A percentile compares a stretch with the other conserved stretches of the same genome.
These are phyloP conservation scores for Drosophila tsacasi DNA, from an alignment of 1,140 invertebrate genomes.

Conservation along the genomic window DNA sequence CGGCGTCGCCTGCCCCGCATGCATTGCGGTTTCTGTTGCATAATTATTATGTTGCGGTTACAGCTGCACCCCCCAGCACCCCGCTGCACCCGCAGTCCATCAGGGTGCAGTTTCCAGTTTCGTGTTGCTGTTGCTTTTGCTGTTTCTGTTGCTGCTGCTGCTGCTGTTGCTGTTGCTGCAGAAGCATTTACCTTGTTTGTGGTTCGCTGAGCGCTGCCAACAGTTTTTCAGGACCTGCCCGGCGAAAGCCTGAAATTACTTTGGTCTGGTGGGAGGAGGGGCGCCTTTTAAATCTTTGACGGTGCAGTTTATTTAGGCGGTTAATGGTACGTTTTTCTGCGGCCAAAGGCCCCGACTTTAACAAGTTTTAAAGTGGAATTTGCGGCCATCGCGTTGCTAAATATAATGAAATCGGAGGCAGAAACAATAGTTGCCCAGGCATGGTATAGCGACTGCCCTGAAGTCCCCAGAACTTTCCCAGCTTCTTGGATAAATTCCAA, in stretches of 20 bases:
- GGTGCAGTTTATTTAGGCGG: conserved; percentile 65
- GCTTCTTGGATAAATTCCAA: conserved; percentile 23
- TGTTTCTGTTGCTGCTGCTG: neutral
- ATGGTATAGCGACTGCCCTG: neutral
- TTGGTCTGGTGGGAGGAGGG: conserved; percentile 49
- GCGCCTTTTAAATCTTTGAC: conserved; percentile 57
- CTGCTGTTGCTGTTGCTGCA: conserved; percentile 63
- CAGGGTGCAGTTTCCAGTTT: conserved; percentile 40
- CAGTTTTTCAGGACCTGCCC: conserved; percentile 69
- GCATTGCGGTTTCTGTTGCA: conserved; percentile 82
- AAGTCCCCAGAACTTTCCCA: conserved; percentile 1
- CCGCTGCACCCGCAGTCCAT: conserved; percentile 9
- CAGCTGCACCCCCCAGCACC: conserved; percentile 16
- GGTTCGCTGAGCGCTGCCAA: conserved; percentile 67
- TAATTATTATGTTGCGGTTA: conserved; percentile 83
- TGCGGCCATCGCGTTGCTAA: conserved; percentile 11
- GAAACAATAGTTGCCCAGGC: conserved; percentile 16
- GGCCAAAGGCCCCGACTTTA: conserved; percentile 10
- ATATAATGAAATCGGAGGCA: conserved; percentile 11
- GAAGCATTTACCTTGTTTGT: conserved; percentile 82
- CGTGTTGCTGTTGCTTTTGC: conserved; percentile 11
- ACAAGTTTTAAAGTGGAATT: conserved; percentile 52
- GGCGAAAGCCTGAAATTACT: conserved; percentile 62
- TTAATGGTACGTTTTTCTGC: conserved; percentile 43
- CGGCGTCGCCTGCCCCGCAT: conserved; percentile 63